phyloP scores from a whole-genome alignment of 2,888 invertebrate species.

The Hipparchia sbordonii region DNA sequence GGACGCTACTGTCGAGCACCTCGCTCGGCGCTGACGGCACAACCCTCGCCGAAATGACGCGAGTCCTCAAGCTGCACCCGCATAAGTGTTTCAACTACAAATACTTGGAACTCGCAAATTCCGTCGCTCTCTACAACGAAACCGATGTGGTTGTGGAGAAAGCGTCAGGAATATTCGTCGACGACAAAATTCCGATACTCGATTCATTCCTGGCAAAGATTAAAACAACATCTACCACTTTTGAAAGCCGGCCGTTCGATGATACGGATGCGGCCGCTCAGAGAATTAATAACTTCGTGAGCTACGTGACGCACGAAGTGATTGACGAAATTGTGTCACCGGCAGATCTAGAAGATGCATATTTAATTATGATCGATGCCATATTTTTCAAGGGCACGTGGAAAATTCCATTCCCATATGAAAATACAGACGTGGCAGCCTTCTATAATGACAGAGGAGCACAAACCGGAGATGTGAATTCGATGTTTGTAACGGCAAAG shows the following conservation, averaged over 20 bases:
- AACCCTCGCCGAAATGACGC: constrained; percentile 56
- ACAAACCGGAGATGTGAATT: constrained; percentile 61
- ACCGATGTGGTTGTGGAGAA: constrained; percentile 54
- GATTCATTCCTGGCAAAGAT: constrained; percentile 50
- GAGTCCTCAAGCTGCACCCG: constrained; percentile 54
- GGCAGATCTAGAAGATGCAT: constrained; percentile 54
- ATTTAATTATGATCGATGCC: constrained; percentile 61
- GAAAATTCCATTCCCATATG: constrained; percentile 54
- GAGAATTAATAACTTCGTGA: constrained; percentile 62
- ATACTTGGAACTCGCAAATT: constrained; percentile 56
- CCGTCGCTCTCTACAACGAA: constrained; percentile 40
- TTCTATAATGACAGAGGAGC: constrained; percentile 59
- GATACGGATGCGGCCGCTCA: constrained; percentile 51
- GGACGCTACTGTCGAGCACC: constrained; percentile 61
- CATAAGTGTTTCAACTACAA: constrained; percentile 63
- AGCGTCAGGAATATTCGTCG: constrained; percentile 60
- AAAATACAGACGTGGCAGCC: constrained; percentile 54
- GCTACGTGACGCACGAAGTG: constrained; percentile 56
- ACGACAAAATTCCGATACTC: constrained; percentile 50
- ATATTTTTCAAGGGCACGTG: constrained; percentile 69
- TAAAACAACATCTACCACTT: constrained; percentile 48
- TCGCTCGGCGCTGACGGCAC: constrained; percentile 61
- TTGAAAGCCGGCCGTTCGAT: constrained; percentile 53
- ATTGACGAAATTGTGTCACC: constrained; percentile 63
- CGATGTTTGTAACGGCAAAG: constrained; percentile 54